These are phyloP conservation scores for Brachymystax lenok DNA, from an alignment of 2,797 vertebrate species.

Conservation along the genomic window DNA sequence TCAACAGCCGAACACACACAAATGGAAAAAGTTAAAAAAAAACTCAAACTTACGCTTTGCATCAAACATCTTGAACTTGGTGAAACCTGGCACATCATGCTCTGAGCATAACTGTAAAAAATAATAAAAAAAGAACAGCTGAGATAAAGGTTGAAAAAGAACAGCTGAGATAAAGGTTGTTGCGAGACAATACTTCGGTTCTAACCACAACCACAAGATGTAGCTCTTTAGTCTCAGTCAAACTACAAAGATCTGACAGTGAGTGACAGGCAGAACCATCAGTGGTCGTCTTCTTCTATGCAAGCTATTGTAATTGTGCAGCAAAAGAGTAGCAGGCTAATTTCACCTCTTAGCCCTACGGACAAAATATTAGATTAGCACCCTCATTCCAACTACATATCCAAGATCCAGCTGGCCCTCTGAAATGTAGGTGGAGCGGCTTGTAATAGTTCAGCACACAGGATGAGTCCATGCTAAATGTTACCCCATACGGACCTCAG, in stretches of 20 bases:
- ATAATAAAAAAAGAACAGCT: constrained; percentile 21
- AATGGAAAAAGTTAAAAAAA: not conserved
- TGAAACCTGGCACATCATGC: constrained; percentile 90
- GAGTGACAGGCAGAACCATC: not conserved
- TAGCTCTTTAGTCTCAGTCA: not conserved
- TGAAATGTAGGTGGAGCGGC: not conserved
- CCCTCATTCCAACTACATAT: not conserved
- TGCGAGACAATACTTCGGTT: not conserved
- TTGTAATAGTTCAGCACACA: not conserved
- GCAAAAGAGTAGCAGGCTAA: no score
- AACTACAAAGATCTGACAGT: not conserved
- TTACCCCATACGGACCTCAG: not conserved
- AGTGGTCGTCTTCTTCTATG: no score
- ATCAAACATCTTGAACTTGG: constrained; percentile 97
- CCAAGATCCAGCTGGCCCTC: not conserved
- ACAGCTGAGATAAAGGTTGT: not conserved
- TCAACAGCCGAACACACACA: constrained; percentile 10
- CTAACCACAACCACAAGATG: constrained; percentile 11
- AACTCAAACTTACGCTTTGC: constrained; percentile 89
- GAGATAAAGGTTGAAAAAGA: constrained; percentile 24
- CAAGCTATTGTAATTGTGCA: no score
- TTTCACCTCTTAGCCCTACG: no score
- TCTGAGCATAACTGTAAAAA: constrained; percentile 88
- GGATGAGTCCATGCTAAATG: not conserved
- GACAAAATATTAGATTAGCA: no score